phyloP scores from a whole-genome alignment of 1,140 invertebrate genomes.

The Apocrypta bakeri region DNA sequence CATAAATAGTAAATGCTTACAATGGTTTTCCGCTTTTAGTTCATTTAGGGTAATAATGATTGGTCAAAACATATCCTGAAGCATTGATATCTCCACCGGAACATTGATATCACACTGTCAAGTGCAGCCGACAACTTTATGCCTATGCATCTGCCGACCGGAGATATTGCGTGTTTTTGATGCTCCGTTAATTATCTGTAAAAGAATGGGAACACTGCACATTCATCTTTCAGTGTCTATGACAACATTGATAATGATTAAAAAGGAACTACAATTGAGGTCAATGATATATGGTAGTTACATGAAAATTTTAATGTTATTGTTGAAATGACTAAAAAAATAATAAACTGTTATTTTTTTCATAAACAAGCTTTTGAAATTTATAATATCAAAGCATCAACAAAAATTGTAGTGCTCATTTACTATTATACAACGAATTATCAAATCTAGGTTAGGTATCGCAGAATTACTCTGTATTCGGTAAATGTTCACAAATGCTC shows the following conservation, averaged over 20 bases:
- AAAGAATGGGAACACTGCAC: slow-evolving; percentile 29
- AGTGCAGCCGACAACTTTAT: slow-evolving; percentile 26
- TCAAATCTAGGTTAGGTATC: neutral
- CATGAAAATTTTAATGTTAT: neutral
- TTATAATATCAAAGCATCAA: too few species aligned
- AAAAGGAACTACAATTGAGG: neutral
- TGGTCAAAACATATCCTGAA: slow-evolving; percentile 45
- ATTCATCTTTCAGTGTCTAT: neutral
- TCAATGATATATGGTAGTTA: neutral
- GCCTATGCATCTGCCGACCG: slow-evolving; percentile 7
- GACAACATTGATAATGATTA: slow-evolving; percentile 15
- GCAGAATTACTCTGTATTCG: neutral
- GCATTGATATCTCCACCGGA: slow-evolving; percentile 44
- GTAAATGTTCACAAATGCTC: neutral
- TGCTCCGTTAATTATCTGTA: slow-evolving; percentile 30
- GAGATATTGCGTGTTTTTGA: slow-evolving; percentile 20
- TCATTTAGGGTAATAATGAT: slow-evolving; percentile 40
- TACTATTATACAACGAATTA: neutral
- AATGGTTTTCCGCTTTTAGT: slow-evolving; percentile 57
- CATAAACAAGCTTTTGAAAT: too few species aligned
- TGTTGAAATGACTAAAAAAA: neutral
- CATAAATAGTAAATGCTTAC: slow-evolving; percentile 55
- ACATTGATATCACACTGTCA: slow-evolving; percentile 30
- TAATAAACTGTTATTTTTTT: neutral
- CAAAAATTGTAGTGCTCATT: neutral